Base-by-base conservation (phyloP, 2,888 invertebrate species). In the Clivina fossor region DNA sequence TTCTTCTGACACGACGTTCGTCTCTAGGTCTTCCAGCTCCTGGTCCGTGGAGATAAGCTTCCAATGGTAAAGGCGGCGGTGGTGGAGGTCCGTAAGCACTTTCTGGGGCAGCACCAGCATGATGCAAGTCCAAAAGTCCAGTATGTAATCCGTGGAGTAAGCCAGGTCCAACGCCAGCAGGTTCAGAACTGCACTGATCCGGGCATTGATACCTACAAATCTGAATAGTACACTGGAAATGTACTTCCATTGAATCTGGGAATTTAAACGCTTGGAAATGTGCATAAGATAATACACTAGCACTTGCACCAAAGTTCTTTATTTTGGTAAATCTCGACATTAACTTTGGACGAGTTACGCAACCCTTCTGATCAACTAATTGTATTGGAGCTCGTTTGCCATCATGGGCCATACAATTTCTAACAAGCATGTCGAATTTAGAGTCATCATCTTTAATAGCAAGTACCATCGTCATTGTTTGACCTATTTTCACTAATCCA, bases 191-290 rank as follows among this genome's bases (percentile, higher is more conserved):
- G 69, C 93, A 94, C 68, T 94, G 94, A 62, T 93, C 93, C 0
- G 94, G 94, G 67, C 94, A 94, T 66, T 92, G 89, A 68, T 92
- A 91, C 63, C 93, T 81, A 71, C 94, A 94, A 66, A 94, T 93
- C 72, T 94, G 93, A 60, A 94, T 93, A 22, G 93, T 93, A 71
- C 93, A 94, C 71, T 93, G 93, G 80, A 94, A 94, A 71, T 94
- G 93, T 0, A 94, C 94, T 71, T 94, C 93, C 93, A 94, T 94
- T 1, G 93, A 93, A 69, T 94, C 94, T 0, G 94, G 94, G 78
- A 94, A 94, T 70, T 94, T 94, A 75, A 94, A 94, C 0, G 94
- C 94, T 75, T 93, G 93, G 83, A 93, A 93, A 72, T 93, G 91
- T 0, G 93, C 93, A 69, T 93, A 94, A 0, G 92, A 91, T 1